Base-by-base conservation (phyloP, 2,113 vertebrate genomes). In the Indicator indicator region DNA sequence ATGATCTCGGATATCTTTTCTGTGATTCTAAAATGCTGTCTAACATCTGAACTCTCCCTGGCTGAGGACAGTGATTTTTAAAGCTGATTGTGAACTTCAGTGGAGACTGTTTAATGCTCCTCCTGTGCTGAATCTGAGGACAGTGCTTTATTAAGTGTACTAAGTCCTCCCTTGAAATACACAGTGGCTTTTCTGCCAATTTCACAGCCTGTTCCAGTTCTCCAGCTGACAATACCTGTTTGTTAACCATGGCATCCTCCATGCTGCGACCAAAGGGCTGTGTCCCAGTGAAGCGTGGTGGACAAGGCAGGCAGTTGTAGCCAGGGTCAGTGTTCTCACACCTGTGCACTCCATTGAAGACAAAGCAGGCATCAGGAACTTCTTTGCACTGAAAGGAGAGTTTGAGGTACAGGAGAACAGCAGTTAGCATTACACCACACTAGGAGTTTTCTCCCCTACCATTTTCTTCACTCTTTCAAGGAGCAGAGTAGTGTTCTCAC, bases 301-400 rank as follows among this genome's bases (percentile, higher is more conserved):
- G 99, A 94, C 99, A 99, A 58, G 99, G 99, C 63, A 98, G 96
- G 87, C 99, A 99, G 97, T 99, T 99, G 97, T 99, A 99, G 24
- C 99, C 99, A 2, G 99, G 99, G 38, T 98, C 98, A 7, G 99
- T 99, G 95, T 99, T 99, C 96, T 99, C 97, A 97, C 99, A 99
- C 50, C 98, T 98, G 77, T 99, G 99, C 64, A 99, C 95, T 76
- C 99, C 99, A 0, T 99, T 99, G 89, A 98, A 97, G 46, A 91
- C 97, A 91, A 99, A 98, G 94, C 99, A 99, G 76, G 99, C 98
- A 81, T 99, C 99, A 5, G 98, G 98, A 33, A 99, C 99, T 67
- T 98, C 98, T 96, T 98, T 98, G 89, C 99, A 99, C 98, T 99
- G 86, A 64, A 94, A 90, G 44, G 46, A 0, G 7, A 58, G 40